phyloP scores from a whole-genome alignment of 2,888 invertebrate species.

The Miltochrista miniata region DNA sequence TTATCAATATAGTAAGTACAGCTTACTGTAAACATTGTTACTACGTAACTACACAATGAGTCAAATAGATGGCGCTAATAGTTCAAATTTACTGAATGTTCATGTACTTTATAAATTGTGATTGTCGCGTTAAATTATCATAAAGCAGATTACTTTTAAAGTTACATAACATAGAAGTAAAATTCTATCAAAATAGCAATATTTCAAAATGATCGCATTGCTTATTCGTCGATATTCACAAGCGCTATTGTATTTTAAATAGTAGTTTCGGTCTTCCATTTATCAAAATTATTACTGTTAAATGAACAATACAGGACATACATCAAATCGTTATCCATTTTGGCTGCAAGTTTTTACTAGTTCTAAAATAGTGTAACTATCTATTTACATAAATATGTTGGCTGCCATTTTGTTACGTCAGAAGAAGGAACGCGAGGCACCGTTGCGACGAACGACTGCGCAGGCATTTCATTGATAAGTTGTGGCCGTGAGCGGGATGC shows the following conservation, averaged over 20 bases:
- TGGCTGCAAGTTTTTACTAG: constrained; percentile 30
- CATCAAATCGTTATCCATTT: constrained; percentile 18
- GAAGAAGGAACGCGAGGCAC: constrained; percentile 70
- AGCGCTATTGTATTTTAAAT: constrained; percentile 38
- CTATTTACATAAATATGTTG: constrained; percentile 43
- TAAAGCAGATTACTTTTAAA: not conserved
- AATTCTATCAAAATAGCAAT: not conserved
- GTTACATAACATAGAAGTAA: not conserved
- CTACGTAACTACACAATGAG: not conserved
- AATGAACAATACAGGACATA: not conserved
- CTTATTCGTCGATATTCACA: constrained; percentile 22
- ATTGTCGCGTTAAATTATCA: not conserved
- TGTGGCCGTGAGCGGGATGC: constrained; percentile 70
- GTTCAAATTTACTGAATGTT: not conserved
- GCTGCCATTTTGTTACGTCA: constrained; percentile 79
- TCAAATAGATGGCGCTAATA: constrained; percentile 25
- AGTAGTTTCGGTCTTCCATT: constrained; percentile 36
- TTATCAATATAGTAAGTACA: constrained; percentile 1
- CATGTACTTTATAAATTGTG: not conserved
- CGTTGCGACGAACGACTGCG: constrained; percentile 59
- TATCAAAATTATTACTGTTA: constrained; percentile 35
- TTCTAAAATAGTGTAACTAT: constrained; percentile 46
- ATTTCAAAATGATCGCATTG: constrained; percentile 3
- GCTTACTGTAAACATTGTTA: not conserved
- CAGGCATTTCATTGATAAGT: constrained; percentile 80